Evolutionary conservation across 1,140 invertebrate species (phyloP).

Genomic region (Prorops nasuta): DNA sequence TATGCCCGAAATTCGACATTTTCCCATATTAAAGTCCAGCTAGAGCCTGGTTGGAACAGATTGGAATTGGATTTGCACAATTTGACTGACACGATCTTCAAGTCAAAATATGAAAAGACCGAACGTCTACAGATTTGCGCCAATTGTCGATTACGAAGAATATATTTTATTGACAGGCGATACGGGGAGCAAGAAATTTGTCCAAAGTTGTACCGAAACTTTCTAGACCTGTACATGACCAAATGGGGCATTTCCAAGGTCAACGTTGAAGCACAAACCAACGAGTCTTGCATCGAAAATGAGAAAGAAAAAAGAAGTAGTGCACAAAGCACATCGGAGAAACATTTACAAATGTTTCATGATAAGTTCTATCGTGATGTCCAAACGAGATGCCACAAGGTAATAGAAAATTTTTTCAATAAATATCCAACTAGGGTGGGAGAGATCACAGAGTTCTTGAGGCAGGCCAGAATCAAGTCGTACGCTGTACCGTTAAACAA

Average conservation of each 20-base stretch:
- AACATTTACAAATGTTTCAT: not conserved
- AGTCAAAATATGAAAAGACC: conserved; percentile 24
- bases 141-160: conserved; percentile 34
- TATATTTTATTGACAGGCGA: conserved; percentile 39
- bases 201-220: conserved; percentile 26
- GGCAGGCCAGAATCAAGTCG: not conserved
- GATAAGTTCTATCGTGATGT: conserved; percentile 12
- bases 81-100: conserved; percentile 28
- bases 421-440: conserved; percentile 1
- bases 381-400: conserved; percentile 20
- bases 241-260: conserved; percentile 37
- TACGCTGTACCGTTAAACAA: not conserved
- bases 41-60: conserved; percentile 40
- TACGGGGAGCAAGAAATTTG: conserved; percentile 33
- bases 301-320: not conserved
- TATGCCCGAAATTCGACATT: conserved; percentile 7
- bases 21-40: conserved; percentile 11
- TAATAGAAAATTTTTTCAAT: conserved; percentile 24
- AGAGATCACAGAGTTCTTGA: not conserved
- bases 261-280: conserved; percentile 34
- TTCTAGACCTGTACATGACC: conserved; percentile 37
- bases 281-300: not conserved
- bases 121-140: conserved; percentile 34
- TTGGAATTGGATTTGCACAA: conserved; percentile 34
- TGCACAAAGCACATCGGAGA: not conserved